A percentile compares a stretch with the other conserved stretches of the same genome.
These are phyloP conservation scores for Lasioglossum albipes DNA, from an alignment of 1,140 invertebrate species.

Conservation along the genomic window DNA sequence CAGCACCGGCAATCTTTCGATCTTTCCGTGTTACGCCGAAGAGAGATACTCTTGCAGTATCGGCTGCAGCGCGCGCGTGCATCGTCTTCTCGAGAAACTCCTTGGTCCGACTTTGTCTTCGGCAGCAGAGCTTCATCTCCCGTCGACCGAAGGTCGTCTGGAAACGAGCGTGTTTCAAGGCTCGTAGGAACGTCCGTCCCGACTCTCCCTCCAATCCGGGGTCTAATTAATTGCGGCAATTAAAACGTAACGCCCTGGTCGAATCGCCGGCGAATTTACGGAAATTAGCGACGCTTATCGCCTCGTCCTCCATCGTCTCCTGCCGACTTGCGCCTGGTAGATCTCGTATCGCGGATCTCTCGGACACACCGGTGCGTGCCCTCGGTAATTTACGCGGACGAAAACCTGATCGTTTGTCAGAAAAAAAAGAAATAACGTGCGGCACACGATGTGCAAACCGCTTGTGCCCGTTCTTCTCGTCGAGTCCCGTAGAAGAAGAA, in stretches of 20 bases:
- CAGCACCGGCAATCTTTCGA: constrained; percentile 3
- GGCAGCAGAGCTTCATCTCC: background rate
- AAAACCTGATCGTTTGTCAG: background rate
- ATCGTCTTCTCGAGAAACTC: background rate
- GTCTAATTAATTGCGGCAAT: constrained; percentile 47
- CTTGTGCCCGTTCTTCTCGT: too few species aligned
- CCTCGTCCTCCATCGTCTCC: background rate
- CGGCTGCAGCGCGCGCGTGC: background rate
- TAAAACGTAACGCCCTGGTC: constrained; percentile 41
- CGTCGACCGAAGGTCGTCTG: constrained; percentile 21
- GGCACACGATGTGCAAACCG: too few species aligned
- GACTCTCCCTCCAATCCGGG: background rate
- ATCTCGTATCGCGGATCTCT: background rate
- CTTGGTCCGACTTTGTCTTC: constrained; percentile 12
- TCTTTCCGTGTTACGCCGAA: constrained; percentile 8
- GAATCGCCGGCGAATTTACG: constrained; percentile 43
- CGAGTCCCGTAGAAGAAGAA: too few species aligned
- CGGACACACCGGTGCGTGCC: background rate
- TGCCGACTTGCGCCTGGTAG: too few species aligned
- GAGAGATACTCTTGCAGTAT: background rate
- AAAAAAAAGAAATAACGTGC: too few species aligned
- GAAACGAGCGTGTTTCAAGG: constrained; percentile 16
- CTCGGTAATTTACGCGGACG: constrained; percentile 18
- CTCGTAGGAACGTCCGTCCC: background rate
- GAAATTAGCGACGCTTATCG: constrained; percentile 49